Evolutionary conservation across 53 echinoderm and acorn worm genomes (phyloP).

Genomic region (Holothuria scabra): DNA sequence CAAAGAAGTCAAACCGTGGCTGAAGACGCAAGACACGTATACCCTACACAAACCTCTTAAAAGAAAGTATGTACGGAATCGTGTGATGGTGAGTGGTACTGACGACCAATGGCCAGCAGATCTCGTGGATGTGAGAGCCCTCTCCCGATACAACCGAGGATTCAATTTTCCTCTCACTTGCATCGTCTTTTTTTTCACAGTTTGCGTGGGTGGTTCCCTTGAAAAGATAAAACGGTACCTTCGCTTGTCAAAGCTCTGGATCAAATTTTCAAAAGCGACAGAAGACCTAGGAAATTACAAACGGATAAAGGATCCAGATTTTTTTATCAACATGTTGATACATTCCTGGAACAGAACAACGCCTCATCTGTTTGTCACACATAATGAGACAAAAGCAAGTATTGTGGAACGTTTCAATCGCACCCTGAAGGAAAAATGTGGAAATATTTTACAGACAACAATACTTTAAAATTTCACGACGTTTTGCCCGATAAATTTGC

Average conservation of each 20-base stretch:
- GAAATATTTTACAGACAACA: slow-evolving; percentile 46
- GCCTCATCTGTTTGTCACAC: slow-evolving; percentile 53
- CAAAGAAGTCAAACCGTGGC: slow-evolving; percentile 23
- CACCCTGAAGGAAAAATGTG: slow-evolving; percentile 50
- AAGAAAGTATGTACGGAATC: slow-evolving; percentile 22
- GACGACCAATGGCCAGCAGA: slow-evolving; percentile 71
- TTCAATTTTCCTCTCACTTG: slow-evolving; percentile 60
- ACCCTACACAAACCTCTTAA: slow-evolving; percentile 8
- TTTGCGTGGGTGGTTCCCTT: slow-evolving; percentile 64
- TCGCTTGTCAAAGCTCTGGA: slow-evolving; percentile 12
- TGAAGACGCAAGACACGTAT: slow-evolving; percentile 22
- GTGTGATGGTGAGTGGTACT: slow-evolving; percentile 28
- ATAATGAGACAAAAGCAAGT: slow-evolving; percentile 59
- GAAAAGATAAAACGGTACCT: slow-evolving; percentile 50
- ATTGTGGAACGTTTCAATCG: slow-evolving; percentile 58
- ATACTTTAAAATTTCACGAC: slow-evolving; percentile 22
- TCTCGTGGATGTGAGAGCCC: slow-evolving; percentile 54
- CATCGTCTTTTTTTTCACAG: slow-evolving; percentile 60
- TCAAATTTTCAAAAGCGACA: slow-evolving; percentile 12
- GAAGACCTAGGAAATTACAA: slow-evolving; percentile 37
- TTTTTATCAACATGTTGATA: slow-evolving; percentile 12
- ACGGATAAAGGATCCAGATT: slow-evolving; percentile 48
- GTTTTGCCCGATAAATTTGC: slow-evolving; percentile 23
- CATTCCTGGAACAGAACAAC: background rate
- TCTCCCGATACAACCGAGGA: slow-evolving; percentile 35